Evolutionary conservation across 2,797 vertebrate species (phyloP).

Genomic region (Melanotaenia parkinsoni): DNA sequence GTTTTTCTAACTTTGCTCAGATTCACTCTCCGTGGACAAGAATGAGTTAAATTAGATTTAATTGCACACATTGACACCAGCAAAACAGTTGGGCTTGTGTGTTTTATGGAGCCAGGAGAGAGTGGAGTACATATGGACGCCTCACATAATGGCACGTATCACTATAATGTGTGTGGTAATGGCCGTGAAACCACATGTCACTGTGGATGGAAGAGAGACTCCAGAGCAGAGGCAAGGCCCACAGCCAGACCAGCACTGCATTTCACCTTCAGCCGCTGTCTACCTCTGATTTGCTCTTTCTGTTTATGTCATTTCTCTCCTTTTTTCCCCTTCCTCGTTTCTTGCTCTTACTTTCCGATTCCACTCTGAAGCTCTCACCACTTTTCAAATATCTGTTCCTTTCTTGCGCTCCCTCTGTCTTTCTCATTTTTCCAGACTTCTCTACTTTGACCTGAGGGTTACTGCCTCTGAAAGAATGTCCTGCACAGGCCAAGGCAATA

Average conservation of each 20-base stretch:
- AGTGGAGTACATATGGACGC: conserved; percentile 75
- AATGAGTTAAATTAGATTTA: conserved; percentile 55
- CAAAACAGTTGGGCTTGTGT: conserved; percentile 67
- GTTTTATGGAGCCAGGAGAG: conserved; percentile 75
- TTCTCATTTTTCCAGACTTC: conserved; percentile 66
- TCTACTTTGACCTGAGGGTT: conserved; percentile 59
- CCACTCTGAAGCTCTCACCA: conserved; percentile 43
- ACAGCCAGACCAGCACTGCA: conserved; percentile 61
- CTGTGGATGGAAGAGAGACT: conserved; percentile 72
- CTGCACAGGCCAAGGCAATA: conserved; percentile 56
- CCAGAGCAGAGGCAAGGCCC: conserved; percentile 70
- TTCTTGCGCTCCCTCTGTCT: conserved; percentile 35
- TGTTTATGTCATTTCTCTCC: conserved; percentile 61
- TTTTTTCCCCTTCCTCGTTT: conserved; percentile 36
- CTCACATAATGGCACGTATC: conserved; percentile 72
- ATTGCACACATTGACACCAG: conserved; percentile 55
- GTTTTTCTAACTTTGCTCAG: conserved; percentile 30
- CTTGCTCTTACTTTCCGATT: conserved; percentile 36
- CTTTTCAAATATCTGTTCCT: conserved; percentile 61
- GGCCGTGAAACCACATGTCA: conserved; percentile 80
- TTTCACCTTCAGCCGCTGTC: conserved; percentile 71
- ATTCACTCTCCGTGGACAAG: conserved; percentile 33
- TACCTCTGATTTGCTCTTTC: conserved; percentile 51
- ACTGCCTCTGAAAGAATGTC: conserved; percentile 67
- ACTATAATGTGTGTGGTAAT: conserved; percentile 76